Conservation (phyloP, 2,797 vertebrate genomes). For the Sylvilagus floridanus region DNA sequence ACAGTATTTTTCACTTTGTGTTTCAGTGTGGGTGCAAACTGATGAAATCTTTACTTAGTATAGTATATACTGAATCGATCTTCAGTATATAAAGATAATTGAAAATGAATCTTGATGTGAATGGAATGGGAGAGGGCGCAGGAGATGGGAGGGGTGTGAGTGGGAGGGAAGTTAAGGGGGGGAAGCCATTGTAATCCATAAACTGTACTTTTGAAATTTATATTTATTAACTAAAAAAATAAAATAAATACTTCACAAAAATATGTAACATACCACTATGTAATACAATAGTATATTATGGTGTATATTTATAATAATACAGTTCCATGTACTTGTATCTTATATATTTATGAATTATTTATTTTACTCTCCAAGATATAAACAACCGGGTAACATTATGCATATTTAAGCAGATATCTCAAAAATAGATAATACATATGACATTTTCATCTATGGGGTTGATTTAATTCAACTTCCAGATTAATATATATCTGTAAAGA, state of each 20-base stretch:
- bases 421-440: neutral
- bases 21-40: no score
- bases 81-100: no score
- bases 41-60: no score
- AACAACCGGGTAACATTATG: neutral
- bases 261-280: neutral
- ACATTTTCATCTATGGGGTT: neutral
- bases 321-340: neutral
- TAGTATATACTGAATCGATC: no score
- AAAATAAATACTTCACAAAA: neutral
- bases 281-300: neutral
- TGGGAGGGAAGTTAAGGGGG: no score
- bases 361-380: neutral
- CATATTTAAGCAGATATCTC: neutral
- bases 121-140: no score
- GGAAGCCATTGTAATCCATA: no score
- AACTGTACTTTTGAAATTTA: no score
- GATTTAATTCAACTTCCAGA: neutral
- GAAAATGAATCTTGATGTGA: no score
- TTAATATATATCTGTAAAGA: neutral
- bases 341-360: neutral
- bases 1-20: no score
- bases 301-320: neutral
- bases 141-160: no score
- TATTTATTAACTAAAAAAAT: no score